Base-by-base conservation (phyloP, 2,888 invertebrate species). In the Amphipyra berbera region DNA sequence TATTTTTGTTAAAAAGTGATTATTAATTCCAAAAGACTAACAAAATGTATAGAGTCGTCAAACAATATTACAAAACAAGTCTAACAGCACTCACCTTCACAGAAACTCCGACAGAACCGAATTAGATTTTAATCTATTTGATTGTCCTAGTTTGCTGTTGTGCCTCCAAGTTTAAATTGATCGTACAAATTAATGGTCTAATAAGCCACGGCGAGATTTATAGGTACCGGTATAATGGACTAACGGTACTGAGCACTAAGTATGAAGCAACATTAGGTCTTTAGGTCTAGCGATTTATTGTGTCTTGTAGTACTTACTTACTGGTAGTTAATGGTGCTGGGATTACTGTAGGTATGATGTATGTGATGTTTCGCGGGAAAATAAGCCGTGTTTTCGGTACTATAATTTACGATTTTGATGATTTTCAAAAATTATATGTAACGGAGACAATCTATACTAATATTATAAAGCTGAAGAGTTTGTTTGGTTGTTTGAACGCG, bases 51-150 rank as follows among this genome's bases (percentile, higher is more conserved):
- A 30, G 6, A 30, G 1, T 30, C 6, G 6, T 6, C 7, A 7
- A 30, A 30, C 30, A 6, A 7, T 7, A 30, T 30, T 7, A 2
- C 30, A 30, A 7, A 30, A 30, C 2, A 30, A 30, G 7, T 4
- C 6, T 7, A 30, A 30, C 30, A 30, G 30, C 6, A 6, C 30
- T 30, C 7, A 37, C 12, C 37, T 37, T 37, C 1, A 37, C 37
- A 40, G 56, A 41, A 58, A 62, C 63, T 60, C 44, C 56, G 48
- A 61, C 63, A 68, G 49, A 62, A 49, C 59, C 57, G 68, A 82
- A 81, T 82, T 76, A 78, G 78, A 82, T 80, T 79, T 75, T 77
- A 83, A 83, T 83, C 82, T 79, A 67, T 78, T 79, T 79, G 62
- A 79, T 77, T 78, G 80, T 82, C 46, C 49, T 65, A 68, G 62